A percentile compares a stretch with the other conserved stretches of the same genome.
phyloP scores from a whole-genome alignment of 2,113 vertebrate species.

The Centrocercus urophasianus region DNA sequence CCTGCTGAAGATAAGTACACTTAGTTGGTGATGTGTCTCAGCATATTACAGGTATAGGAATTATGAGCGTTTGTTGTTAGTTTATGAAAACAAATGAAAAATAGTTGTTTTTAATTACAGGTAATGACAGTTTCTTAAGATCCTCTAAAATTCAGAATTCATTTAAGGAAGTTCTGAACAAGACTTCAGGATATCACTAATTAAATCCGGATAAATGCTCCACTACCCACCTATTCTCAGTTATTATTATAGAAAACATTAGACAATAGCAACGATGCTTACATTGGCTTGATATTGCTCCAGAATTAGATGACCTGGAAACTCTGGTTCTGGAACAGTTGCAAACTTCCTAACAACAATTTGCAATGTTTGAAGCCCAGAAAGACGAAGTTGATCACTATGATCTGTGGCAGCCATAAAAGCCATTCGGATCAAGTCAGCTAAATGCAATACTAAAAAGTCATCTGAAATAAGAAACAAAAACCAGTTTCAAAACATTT shows the following conservation, averaged over 20 bases:
- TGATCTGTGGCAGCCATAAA: constrained; percentile 97
- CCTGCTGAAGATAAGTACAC: background rate
- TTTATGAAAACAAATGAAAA: background rate
- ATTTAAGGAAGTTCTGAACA: background rate
- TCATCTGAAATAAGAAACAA: constrained; percentile 77
- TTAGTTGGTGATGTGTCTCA: background rate
- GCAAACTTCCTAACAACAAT: constrained; percentile 89
- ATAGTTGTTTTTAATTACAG: background rate
- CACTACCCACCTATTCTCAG: background rate
- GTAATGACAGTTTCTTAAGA: background rate
- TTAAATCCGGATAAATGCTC: background rate
- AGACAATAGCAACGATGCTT: constrained; percentile 49
- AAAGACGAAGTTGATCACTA: constrained; percentile 89
- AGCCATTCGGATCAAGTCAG: constrained; percentile 94
- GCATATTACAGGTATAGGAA: background rate
- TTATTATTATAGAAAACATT: background rate
- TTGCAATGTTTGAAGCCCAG: constrained; percentile 88
- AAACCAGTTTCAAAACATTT: background rate
- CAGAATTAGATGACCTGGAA: constrained; percentile 93
- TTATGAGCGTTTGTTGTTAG: background rate
- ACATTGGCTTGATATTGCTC: constrained; percentile 98
- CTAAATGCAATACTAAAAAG: constrained; percentile 91
- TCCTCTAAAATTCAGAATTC: background rate
- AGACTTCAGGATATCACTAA: background rate
- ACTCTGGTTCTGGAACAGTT: constrained; percentile 89